Base-by-base conservation (phyloP, 2,888 invertebrate species). In the Portevinia maculata region DNA sequence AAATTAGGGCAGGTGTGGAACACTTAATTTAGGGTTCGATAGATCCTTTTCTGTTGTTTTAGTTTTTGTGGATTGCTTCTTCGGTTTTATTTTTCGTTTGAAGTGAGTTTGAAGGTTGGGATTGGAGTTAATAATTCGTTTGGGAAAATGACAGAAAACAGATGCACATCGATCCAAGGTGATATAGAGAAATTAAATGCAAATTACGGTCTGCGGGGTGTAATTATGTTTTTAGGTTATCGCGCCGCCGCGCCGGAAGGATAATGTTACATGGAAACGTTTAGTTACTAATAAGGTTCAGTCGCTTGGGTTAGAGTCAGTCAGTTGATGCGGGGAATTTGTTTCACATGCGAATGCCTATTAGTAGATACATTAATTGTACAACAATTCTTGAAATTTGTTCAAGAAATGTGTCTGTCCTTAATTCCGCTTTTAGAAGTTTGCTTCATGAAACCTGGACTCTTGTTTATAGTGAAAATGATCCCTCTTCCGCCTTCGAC, bases 1-100 rank as follows among this genome's bases (percentile, higher is more conserved):
- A 67, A 73, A 84, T 79, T 67, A 79, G 73, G 62, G 73, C 84
- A 84, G 84, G 84, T 84, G 84, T 84, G 73, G 79, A 79, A 64
- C 62, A 84, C 71, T 73, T 79, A 84, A 84, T 84, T 84, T 37
- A 6, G n/a, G 67, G 73, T 62, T 83, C 64, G 57, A 76, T 70
- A 37, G 64, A 78, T 83, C 65, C 65, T 71, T 67, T 75, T 55
- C 69, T 79, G 74, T 79, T 74, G 53, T 65, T 59, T 70, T 81
- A 46, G 50, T 34, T 55, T 50, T 39, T 24, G 4, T 65, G n/a
- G n/a, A n/a, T 15, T 44, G 21, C 28, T 39, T 9, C 3, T 53
- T 32, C 32, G 28, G 1, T 21, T 55, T n/a, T 46, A 15, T 30
- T 32, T 46, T 13, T 1, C 19, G 4, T 37, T 41, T 34, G 3